Base-by-base conservation (phyloP, 2,113 vertebrate genomes). In the Zapus hudsonius region DNA sequence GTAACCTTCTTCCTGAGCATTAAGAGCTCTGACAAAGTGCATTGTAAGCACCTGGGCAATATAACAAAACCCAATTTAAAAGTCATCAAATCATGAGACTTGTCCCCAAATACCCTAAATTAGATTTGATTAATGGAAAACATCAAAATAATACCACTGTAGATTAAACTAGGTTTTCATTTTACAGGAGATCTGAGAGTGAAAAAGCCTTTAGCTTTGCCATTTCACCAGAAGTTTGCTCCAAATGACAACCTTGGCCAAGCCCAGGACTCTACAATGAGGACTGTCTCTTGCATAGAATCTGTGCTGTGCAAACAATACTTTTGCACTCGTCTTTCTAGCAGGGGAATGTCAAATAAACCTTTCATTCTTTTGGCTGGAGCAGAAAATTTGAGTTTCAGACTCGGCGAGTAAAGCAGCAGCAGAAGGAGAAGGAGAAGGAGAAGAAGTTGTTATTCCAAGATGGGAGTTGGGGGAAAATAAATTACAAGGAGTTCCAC, bases 131-230 rank as follows among this genome's bases (percentile, higher is more conserved):
- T 98, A 98, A 98, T 98, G 98, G 98, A 98, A 98, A 98, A 98
- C 97, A 98, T 98, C 97, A 97, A 98, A 98, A 98, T 98, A 99
- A 99, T 99, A 99, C 99, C 98, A 97, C 97, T 97, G 98, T 97
- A 98, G 98, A 98, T 92, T 97, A 98, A 97, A 97, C 97, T 97
- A 97, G 97, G 98, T 98, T 98, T 98, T 98, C 97, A 63, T 97
- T 98, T 98, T 96, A 81, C 84, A 91, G 97, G 97, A 97, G 98
- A 98, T 98, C 96, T 98, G 97, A 97, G 97, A 97, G 97, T 96
- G 97, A 96, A 97, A 97, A 98, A 97, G 96, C 97, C 95, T 98
- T 97, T 97, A 98, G 98, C 98, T 98, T 47, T 47, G 12, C 12
- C 47, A 47, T 47, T 12, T 12, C 47, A 47, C 47, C 47, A 47